Evolutionary conservation across 2,113 vertebrate genomes (phyloP), one percentile per base, ranked within the genome.

Genomic region (Protomyctophum bolini): DNA sequence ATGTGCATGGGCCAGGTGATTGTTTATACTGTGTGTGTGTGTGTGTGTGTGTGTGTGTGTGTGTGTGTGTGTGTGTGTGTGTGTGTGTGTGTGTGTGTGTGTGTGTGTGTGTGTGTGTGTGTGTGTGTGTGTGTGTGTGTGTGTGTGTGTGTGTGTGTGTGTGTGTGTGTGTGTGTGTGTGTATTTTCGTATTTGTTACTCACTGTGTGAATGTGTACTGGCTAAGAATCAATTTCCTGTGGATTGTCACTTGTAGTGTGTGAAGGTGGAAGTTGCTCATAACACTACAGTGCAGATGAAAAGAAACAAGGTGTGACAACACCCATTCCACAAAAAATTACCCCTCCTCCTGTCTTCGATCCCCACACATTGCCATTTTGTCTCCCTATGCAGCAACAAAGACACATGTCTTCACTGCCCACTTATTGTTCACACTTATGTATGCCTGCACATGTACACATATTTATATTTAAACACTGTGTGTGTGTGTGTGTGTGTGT

Each of bases 211-310:
- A 5, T 51, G 12, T 11, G 5, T 69, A 2, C 33, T 46, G 41
- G 10, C 54, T 83, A 71, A 73, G 59, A 58, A 33, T 58, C 6
- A 6, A 33, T 75, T 70, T 70, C 48, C 56, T 62, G 64, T 48
- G 41, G 9, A 11, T 69, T 28, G 60, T 68, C 48, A 9, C 64
- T 11, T 45, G 28, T 75, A 48, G 15, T 6, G 66, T 55, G 10
- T 70, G 63, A 12, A 10, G 33, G 50, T 69, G 60, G 63, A 58
- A 81, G 70, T 64, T 68, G 47, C 54, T 72, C 57, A 66, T 72
- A 73, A 72, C 58, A 58, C 29, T 66, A 7, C 28, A 10, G 61
- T 70, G 72, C 48, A 60, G 6, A 48, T 48, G 58, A 57, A 4
- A 5, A 65, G 57, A 60, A 41, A 10, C 0, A 1, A 7, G 58